Evolutionary conservation across 2,888 invertebrate species (phyloP).

Genomic region (Rhyacophila evoluta): DNA sequence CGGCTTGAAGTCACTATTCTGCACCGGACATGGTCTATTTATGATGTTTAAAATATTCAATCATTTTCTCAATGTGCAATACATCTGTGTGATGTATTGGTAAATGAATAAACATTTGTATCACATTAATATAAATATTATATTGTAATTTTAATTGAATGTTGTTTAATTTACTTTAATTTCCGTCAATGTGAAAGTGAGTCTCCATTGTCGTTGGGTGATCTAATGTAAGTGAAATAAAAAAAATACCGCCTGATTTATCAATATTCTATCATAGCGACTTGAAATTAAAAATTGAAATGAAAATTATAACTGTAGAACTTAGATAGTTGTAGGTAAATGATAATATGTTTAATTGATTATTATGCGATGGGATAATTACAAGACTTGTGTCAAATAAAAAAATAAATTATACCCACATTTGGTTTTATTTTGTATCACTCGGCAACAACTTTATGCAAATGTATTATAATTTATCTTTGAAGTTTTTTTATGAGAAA

Average conservation of each 20-base stretch:
- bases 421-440: slow-evolving; percentile 22
- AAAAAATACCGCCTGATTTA: slow-evolving; percentile 21
- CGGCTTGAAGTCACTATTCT: no score
- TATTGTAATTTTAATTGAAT: slow-evolving; percentile 31
- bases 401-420: slow-evolving; percentile 20
- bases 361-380: slow-evolving; percentile 22
- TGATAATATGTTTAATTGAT: slow-evolving; percentile 22
- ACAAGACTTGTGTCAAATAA: slow-evolving; percentile 24
- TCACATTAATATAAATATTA: slow-evolving; percentile 26
- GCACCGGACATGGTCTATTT: no score
- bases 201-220: slow-evolving; percentile 18
- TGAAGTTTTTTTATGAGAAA: slow-evolving; percentile 22
- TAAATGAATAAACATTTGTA: slow-evolving; percentile 23
- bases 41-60: no score
- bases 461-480: slow-evolving; percentile 24
- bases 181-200: slow-evolving; percentile 4
- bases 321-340: slow-evolving; percentile 13
- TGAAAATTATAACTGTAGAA: slow-evolving; percentile 22
- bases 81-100: slow-evolving; percentile 30
- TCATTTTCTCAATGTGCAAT: slow-evolving; percentile 13
- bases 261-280: slow-evolving; percentile 24
- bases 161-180: slow-evolving; percentile 1
- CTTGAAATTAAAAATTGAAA: not conserved
- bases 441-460: slow-evolving; percentile 11
- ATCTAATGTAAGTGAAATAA: slow-evolving; percentile 10